phyloP scores from a whole-genome alignment of 2,797 vertebrate genomes.

The Sphenodon punctatus region DNA sequence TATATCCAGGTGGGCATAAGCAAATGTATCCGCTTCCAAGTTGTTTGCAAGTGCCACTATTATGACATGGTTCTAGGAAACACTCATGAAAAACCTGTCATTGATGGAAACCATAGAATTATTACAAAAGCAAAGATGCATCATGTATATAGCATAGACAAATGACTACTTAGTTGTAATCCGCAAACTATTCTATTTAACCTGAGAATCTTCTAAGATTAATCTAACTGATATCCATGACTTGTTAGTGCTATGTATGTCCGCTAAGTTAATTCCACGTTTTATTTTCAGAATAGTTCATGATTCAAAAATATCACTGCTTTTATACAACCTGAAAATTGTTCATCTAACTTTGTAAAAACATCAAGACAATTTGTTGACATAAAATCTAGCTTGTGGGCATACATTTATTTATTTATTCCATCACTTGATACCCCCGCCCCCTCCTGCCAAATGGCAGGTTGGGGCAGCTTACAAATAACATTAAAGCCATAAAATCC shows the following conservation, averaged over 20 bases:
- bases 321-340: not conserved
- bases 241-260: not conserved
- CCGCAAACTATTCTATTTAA: not conserved
- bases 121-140: not conserved
- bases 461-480: too few species aligned
- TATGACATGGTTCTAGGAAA: constrained; percentile 93
- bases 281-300: not conserved
- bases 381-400: not conserved
- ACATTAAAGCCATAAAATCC: too few species aligned
- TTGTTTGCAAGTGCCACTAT: constrained; percentile 93
- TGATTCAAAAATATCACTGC: not conserved
- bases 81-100: constrained; percentile 95
- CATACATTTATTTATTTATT: too few species aligned
- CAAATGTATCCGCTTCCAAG: constrained; percentile 92
- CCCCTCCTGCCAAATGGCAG: too few species aligned
- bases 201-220: not conserved
- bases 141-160: not conserved
- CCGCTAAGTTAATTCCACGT: not conserved
- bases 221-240: not conserved
- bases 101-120: constrained; percentile 10
- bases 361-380: not conserved
- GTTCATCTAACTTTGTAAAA: not conserved
- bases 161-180: not conserved
- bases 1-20: constrained; percentile 89
- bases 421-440: too few species aligned